These are phyloP conservation scores for Liopterus haemorrhoidalis DNA, from an alignment of 2,888 invertebrate genomes.

Conservation along the genomic window DNA sequence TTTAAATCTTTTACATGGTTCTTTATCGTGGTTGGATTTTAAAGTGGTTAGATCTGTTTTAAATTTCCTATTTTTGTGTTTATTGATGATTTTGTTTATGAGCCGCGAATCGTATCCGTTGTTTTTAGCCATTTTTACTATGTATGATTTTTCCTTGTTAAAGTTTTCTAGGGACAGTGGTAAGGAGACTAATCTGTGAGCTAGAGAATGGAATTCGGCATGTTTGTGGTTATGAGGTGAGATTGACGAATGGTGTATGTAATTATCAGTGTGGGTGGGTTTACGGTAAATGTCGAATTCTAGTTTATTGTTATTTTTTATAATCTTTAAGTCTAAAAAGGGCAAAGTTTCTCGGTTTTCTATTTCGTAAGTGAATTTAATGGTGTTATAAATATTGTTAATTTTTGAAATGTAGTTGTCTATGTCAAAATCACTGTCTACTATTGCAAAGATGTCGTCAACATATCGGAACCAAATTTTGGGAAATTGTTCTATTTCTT, in stretches of 20 bases:
- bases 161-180: constrained; percentile 4
- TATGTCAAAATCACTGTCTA: constrained; percentile 1
- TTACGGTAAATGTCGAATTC: constrained; percentile 14
- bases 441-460: constrained; percentile 6
- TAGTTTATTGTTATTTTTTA: constrained; percentile 3
- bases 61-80: too few species aligned
- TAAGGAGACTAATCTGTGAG: constrained; percentile 4
- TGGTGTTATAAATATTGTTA: constrained; percentile 4
- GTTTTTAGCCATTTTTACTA: too few species aligned
- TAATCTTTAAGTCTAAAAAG: constrained; percentile 11
- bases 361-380: constrained; percentile 14
- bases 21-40: too few species aligned
- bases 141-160: constrained; percentile 1
- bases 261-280: constrained; percentile 8
- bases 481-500: constrained; percentile 5
- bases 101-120: too few species aligned
- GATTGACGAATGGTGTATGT: constrained; percentile 5
- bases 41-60: too few species aligned
- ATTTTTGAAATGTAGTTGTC: neutral
- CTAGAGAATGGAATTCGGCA: neutral
- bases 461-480: constrained; percentile 6
- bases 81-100: too few species aligned
- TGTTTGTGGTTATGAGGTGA: neutral
- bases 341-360: constrained; percentile 16
- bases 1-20: too few species aligned